Evolutionary conservation across 2,888 invertebrate genomes (phyloP), one percentile per base, ranked within the genome.

Genomic region (Clostera curtula): DNA sequence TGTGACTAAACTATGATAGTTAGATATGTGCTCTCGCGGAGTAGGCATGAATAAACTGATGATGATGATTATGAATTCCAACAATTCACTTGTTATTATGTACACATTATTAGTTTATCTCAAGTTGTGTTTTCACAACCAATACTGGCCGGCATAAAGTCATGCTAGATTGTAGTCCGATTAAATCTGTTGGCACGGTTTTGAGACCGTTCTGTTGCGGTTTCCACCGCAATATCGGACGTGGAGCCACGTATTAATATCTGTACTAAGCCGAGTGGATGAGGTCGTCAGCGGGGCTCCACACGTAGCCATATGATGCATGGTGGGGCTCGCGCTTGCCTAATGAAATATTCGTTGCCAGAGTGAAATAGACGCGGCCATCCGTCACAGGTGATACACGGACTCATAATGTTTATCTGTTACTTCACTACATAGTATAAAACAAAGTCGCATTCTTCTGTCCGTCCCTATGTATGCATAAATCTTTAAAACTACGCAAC

Each of bases 341-440:
- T 76, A 79, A 76, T 80, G 76, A 82, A 80, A 80, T 79, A 80
- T 80, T 70, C 68, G 66, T 52, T 53, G 64, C 62, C 59, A 63
- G 61, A 68, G 63, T 69, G 71, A 65, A 73, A 65, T 61, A 56
- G 72, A 71, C 76, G 61, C 58, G 53, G 53, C 49, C 57, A 76
- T 82, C 76, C 69, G 77, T 80, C 72, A 76, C 68, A 71, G 67
- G 64, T 69, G 66, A 62, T 66, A 52, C 60, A 57, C 56, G 51
- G 50, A 50, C 46, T 51, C 50, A 56, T 52, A 56, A 61, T 58
- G 55, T 46, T 49, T 50, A 43, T 49, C 50, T 43, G 45, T 46
- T 49, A 44, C 30, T 36, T 38, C 45, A 44, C 43, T 39, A 40
- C n/a, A n/a, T n/a, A n/a, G n/a, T n/a, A n/a, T n/a, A n/a, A n/a